phyloP scores from a whole-genome alignment of 2,797 vertebrate genomes.

The Cottoperca gobio region DNA sequence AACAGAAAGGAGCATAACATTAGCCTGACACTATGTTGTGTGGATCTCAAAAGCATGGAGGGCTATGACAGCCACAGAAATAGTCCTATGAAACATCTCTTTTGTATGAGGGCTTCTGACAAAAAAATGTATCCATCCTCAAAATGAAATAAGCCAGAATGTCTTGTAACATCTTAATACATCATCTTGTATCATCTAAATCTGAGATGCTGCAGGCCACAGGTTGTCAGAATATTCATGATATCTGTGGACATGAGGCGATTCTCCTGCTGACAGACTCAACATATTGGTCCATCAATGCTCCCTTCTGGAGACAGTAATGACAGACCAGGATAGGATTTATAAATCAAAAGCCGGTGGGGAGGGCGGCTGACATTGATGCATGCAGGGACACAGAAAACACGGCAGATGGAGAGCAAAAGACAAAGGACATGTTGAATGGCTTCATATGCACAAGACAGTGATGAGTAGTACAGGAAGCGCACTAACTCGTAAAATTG shows the following conservation, averaged over 20 bases:
- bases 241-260: conserved; percentile 63
- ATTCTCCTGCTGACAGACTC: conserved; percentile 63
- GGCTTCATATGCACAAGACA: conserved; percentile 54
- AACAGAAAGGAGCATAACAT: conserved; percentile 4
- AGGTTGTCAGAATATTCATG: conserved; percentile 74
- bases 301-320: conserved; percentile 72
- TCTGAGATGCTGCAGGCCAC: conserved; percentile 52
- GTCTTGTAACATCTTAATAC: conserved; percentile 42
- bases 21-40: background rate
- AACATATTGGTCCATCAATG: conserved; percentile 77
- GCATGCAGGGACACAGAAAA: conserved; percentile 64
- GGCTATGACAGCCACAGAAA: conserved; percentile 8
- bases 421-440: conserved; percentile 60
- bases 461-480: conserved; percentile 37
- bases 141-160: conserved; percentile 41
- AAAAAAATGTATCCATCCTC: conserved; percentile 9
- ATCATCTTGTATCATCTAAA: conserved; percentile 40
- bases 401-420: conserved; percentile 54
- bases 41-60: background rate
- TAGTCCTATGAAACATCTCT: conserved; percentile 19
- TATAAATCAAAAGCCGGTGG: conserved; percentile 76
- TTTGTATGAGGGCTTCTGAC: conserved; percentile 2
- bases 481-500: conserved; percentile 29
- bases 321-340: conserved; percentile 71
- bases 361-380: conserved; percentile 71